phyloP scores from a whole-genome alignment of 1,140 invertebrate genomes.

The Bradysia coprophila region DNA sequence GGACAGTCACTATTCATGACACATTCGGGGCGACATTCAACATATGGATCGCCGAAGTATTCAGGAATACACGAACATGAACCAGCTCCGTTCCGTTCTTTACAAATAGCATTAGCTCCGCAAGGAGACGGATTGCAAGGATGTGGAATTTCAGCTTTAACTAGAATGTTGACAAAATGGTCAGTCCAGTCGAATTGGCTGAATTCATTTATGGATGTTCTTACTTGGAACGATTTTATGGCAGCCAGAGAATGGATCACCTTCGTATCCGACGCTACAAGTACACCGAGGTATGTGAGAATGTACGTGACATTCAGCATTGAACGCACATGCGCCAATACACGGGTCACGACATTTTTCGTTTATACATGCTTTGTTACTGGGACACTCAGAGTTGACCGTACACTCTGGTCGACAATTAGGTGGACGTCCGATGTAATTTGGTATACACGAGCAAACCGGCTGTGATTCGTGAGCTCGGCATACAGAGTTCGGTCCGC shows the following conservation, averaged over 20 bases:
- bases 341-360: constrained; percentile 53
- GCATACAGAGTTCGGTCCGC: constrained; percentile 45
- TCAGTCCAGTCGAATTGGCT: background rate
- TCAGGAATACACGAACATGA: constrained; percentile 49
- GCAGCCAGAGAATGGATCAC: constrained; percentile 55
- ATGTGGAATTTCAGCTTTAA: constrained; percentile 26
- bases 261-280: constrained; percentile 44
- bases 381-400: constrained; percentile 46
- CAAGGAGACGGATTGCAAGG: constrained; percentile 49
- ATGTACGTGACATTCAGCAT: constrained; percentile 44
- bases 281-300: constrained; percentile 50
- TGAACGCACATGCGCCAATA: constrained; percentile 46
- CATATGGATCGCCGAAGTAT: constrained; percentile 50
- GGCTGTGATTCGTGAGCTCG: constrained; percentile 32
- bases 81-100: constrained; percentile 46
- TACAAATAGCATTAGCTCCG: constrained; percentile 63
- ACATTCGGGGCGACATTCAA: constrained; percentile 56
- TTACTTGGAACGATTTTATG: constrained; percentile 29
- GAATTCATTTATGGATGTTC: constrained; percentile 13
- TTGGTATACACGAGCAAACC: constrained; percentile 42
- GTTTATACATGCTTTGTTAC: constrained; percentile 42
- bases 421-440: constrained; percentile 48
- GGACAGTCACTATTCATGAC: constrained; percentile 60
- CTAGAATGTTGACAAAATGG: constrained; percentile 9
- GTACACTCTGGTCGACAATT: constrained; percentile 54